Base-by-base conservation (phyloP, 2,797 vertebrate species). In the Falco rusticolus region DNA sequence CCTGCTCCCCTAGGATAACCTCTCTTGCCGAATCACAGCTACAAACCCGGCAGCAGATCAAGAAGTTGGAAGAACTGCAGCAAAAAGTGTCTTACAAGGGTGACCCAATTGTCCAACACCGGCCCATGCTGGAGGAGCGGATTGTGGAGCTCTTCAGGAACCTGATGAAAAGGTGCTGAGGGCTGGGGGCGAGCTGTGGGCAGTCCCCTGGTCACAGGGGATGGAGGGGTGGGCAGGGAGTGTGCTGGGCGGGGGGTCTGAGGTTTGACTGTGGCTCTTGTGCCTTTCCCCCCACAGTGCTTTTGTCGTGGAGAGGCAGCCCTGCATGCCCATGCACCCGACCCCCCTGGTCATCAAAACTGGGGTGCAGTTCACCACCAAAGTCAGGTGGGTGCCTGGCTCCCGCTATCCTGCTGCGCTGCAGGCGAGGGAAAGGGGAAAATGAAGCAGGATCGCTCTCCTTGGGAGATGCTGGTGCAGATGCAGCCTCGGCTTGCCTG, bases 41-140 rank as follows among this genome's bases (percentile, higher is more conserved):
- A 60, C 99, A 99, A 98, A 99, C 99, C 34, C 99, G 99, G 45
- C 99, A 99, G 95, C 99, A 99, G 97, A 99, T 99, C 96, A 99
- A 99, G 98, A 99, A 99, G 91, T 96, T 99, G 89, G 99, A 99
- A 97, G 99, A 99, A 81, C 97, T 99, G 89, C 99, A 99, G 96
- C 99, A 99, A 97, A 99, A 99, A 81, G 99, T 99, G 16, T 99
- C 99, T 45, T 99, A 99, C 93, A 99, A 99, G 97, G 99, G 99
- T 16, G 99, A 99, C 91, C 99, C 99, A 4, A 99, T 99, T 5
- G 99, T 99, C 85, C 99, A 99, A 90, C 99, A 99, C 98, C 98
- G 99, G 80, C 99, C 99, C 4, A 99, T 99, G 96, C 98, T 99
- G 97, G 99, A 99, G 97, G 99, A 99, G 96, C 98, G 99, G 90